Conservation (phyloP, 2,888 invertebrate species). For the Cryptocephalus moraei region DNA sequence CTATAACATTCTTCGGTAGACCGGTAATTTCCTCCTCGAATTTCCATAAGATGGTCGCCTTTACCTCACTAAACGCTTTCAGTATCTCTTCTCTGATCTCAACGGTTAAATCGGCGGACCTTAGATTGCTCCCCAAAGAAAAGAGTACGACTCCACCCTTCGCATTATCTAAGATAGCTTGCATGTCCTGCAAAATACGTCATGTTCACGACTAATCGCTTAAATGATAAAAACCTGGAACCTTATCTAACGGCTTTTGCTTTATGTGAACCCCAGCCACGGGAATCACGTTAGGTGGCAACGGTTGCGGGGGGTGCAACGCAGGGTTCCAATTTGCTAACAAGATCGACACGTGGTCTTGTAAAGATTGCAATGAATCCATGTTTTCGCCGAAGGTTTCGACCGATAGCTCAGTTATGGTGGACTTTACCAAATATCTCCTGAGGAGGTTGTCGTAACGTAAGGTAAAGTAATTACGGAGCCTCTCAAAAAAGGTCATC, state of each 20-base stretch:
- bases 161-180: conserved; percentile 27
- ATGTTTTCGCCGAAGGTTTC: conserved; percentile 21
- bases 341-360: conserved; percentile 22
- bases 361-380: conserved; percentile 16
- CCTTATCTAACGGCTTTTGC: neutral
- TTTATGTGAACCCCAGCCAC: conserved; percentile 31
- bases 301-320: conserved; percentile 23
- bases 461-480: conserved; percentile 16
- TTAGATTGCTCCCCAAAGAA: conserved; percentile 31
- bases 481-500: conserved; percentile 19
- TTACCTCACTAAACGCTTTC: conserved; percentile 30
- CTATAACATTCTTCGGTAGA: conserved; percentile 32
- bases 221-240: neutral
- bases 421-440: conserved; percentile 4
- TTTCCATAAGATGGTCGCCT: conserved; percentile 36
- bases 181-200: conserved; percentile 20
- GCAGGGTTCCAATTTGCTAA: conserved; percentile 26
- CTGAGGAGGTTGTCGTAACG: conserved; percentile 8
- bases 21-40: conserved; percentile 27
- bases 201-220: conserved; percentile 1
- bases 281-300: conserved; percentile 31
- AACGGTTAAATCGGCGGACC: conserved; percentile 27
- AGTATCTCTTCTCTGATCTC: no score
- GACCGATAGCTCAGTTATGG: conserved; percentile 14
- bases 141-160: conserved; percentile 33